Percentiles rank a stretch among this genome's conserved stretches.
Conservation (phyloP, 1,140 invertebrate species). For the Chironomus tepperi region DNA sequence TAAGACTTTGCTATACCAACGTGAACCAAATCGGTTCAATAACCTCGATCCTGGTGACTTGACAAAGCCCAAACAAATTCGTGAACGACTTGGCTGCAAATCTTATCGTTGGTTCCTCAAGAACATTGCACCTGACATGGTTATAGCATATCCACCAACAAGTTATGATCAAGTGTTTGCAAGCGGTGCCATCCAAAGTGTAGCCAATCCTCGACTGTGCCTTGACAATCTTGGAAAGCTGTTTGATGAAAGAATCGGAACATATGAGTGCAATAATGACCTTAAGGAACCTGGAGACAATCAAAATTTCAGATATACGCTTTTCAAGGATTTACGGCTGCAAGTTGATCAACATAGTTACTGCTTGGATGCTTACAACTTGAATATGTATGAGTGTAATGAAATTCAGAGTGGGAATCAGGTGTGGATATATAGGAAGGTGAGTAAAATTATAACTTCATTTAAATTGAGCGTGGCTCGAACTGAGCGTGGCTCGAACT, state of each 20-base stretch:
- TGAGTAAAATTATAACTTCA: slow-evolving; percentile 35
- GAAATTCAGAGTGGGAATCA: slow-evolving; percentile 70
- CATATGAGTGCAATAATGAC: slow-evolving; percentile 32
- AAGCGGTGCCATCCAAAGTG: slow-evolving; percentile 58
- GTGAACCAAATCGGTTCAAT: slow-evolving; percentile 50
- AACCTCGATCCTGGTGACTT: slow-evolving; percentile 60
- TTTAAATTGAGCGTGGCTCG: slow-evolving; percentile 29
- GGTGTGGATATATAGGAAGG: slow-evolving; percentile 63
- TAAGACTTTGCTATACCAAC: slow-evolving; percentile 61
- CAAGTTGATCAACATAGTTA: slow-evolving; percentile 44
- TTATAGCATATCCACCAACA: slow-evolving; percentile 60
- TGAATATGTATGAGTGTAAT: slow-evolving; percentile 49
- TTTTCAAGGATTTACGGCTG: slow-evolving; percentile 64
- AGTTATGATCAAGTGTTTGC: slow-evolving; percentile 65
- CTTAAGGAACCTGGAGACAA: slow-evolving; percentile 31
- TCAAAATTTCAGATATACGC: slow-evolving; percentile 41
- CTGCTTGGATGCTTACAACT: slow-evolving; percentile 53
- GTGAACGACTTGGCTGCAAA: slow-evolving; percentile 63
- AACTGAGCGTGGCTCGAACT: slow-evolving; percentile 24
- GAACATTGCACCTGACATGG: slow-evolving; percentile 68
- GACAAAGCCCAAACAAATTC: slow-evolving; percentile 52
- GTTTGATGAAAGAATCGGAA: slow-evolving; percentile 54
- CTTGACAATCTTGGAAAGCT: slow-evolving; percentile 61
- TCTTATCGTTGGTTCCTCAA: slow-evolving; percentile 80
- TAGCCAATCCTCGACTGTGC: slow-evolving; percentile 56